Evolutionary conservation across 2,888 invertebrate genomes (phyloP), one percentile per base, ranked within the genome.

Genomic region (Synanthedon andrenaeformis): DNA sequence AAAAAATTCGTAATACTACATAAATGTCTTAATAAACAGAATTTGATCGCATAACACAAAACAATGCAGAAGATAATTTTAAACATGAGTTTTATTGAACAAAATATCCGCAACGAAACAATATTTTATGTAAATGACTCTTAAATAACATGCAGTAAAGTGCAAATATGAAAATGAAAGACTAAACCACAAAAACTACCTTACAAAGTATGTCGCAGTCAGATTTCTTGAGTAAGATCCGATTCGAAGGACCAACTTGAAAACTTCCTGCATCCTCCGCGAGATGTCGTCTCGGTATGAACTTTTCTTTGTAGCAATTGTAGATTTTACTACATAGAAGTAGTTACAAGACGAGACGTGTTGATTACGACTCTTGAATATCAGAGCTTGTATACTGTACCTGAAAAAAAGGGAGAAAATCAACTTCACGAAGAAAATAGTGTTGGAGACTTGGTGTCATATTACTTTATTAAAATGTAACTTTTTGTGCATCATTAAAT

Each of bases 231-330:
- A 12, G 45, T 12, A 49, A 48, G 54, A 64, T 66, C 62, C 61
- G 57, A 60, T 66, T 68, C 60, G 60, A 59, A 65, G 65, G 67
- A 69, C 65, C 61, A 67, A 71, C 63, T 70, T 65, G 59, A 57
- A 63, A 70, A 65, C 64, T 72, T 69, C 60, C 61, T 57, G 62
- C 59, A 60, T 62, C 56, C 57, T 57, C 61, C 60, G 55, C 61
- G 61, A 67, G 72, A 69, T 72, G 70, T 64, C 69, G 65, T 55
- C 12, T 11, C 54, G 60, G 56, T 56, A 55, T 57, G 58, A 69
- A 69, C 70, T 74, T 51, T 69, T 63, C 63, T 66, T 65, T 69
- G 69, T 67, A 62, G 67, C 72, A 71, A 71, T 70, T 72, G 73
- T 72, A 59, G 63, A 67, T 73, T 72, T 72, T 65, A 65, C 63